Evolutionary conservation across 2,888 invertebrate species (phyloP).

Genomic region (Escarpia spicata): DNA sequence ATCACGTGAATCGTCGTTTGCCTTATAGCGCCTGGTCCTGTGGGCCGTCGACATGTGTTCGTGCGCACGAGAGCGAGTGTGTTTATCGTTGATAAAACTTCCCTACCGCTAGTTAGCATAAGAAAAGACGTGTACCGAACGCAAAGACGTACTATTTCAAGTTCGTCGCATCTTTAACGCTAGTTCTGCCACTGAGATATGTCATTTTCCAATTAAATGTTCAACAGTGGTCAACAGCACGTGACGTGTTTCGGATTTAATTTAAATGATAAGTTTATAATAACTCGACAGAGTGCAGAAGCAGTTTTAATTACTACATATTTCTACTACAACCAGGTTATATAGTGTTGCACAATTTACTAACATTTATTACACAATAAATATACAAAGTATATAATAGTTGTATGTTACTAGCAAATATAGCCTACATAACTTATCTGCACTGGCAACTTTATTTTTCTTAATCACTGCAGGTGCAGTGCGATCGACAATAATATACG

Average conservation of each 20-base stretch:
- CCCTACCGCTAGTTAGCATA: not conserved
- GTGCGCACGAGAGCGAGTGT: not conserved
- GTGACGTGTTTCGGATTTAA: not conserved
- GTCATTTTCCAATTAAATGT: not conserved
- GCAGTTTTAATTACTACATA: not conserved
- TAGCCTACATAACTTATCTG: not conserved
- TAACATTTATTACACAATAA: not conserved
- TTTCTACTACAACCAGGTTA: not conserved
- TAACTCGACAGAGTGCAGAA: not conserved
- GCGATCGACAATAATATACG: not conserved
- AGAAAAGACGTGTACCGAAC: not conserved
- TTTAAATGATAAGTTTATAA: not conserved
- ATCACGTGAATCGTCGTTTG: not conserved
- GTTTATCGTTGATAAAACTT: not conserved
- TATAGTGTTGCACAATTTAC: not conserved
- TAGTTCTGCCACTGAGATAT: not conserved
- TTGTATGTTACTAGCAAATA: slow-evolving; percentile 8
- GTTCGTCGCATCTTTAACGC: not conserved
- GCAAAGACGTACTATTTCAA: not conserved
- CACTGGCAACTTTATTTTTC: not conserved
- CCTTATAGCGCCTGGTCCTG: not conserved
- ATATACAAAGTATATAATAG: not conserved
- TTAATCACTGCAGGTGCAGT: not conserved
- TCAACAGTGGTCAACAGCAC: not conserved
- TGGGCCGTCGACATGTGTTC: not conserved